Evolutionary conservation across 1,140 invertebrate species (phyloP).

Genomic region (Chelonus insularis): DNA sequence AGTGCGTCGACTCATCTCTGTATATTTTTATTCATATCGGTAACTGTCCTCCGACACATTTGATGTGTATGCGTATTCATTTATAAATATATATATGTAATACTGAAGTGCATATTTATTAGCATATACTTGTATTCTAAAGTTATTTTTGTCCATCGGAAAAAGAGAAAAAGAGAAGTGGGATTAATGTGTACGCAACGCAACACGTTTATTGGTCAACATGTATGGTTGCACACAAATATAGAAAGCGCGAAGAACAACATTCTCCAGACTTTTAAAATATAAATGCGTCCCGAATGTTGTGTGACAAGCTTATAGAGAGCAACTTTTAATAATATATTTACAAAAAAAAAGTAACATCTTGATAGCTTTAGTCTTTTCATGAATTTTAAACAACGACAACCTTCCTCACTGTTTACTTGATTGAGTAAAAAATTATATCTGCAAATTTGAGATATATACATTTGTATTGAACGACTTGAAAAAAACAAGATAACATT

Average conservation of each 20-base stretch:
- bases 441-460: too few relatives aligned
- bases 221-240: background rate
- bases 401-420: background rate
- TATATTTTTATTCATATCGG: constrained; percentile 6
- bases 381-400: background rate
- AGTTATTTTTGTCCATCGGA: constrained; percentile 19
- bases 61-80: background rate
- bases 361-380: background rate
- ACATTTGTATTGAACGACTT: background rate
- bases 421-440: background rate
- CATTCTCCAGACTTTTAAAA: constrained; percentile 23
- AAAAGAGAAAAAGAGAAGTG: constrained; percentile 2
- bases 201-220: constrained; percentile 15
- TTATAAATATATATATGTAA: background rate
- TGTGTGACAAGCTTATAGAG: too few relatives aligned
- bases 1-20: constrained; percentile 8
- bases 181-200: constrained; percentile 11
- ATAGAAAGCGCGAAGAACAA: constrained; percentile 21
- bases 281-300: too few relatives aligned
- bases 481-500: background rate
- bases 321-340: too few relatives aligned
- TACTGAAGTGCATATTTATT: background rate
- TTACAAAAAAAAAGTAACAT: too few relatives aligned
- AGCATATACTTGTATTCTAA: constrained; percentile 11
- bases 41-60: background rate